These are phyloP conservation scores for Julus scandinavius DNA, from an alignment of 2,888 invertebrate genomes.

Conservation along the genomic window DNA sequence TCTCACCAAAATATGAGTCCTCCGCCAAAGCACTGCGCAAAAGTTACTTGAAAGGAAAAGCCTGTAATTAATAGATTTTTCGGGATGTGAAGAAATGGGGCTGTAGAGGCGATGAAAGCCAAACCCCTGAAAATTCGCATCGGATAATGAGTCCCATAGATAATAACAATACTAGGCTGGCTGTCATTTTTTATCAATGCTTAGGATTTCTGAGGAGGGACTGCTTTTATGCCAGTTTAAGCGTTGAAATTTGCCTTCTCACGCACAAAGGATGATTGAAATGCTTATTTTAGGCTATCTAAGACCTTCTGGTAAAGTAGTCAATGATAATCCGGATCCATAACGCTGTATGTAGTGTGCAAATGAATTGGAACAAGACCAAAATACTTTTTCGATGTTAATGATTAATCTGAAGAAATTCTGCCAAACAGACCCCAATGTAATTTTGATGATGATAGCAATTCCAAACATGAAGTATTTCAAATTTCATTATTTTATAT, in stretches of 20 bases:
- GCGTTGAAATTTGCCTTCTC: background rate
- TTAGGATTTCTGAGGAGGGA: background rate
- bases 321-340: no score
- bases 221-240: background rate
- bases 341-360: no score
- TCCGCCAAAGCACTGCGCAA: background rate
- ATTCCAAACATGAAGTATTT: no score
- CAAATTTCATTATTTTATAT: no score
- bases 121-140: background rate
- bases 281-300: no score
- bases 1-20: background rate
- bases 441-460: no score
- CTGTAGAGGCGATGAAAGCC: background rate
- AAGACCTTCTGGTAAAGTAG: no score
- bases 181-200: background rate
- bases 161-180: slow-evolving; percentile 10
- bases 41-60: background rate
- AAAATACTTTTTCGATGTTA: no score
- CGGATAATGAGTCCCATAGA: background rate
- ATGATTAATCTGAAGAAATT: no score
- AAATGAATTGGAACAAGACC: no score
- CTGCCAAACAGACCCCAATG: no score
- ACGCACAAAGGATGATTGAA: background rate
- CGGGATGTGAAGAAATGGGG: background rate
- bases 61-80: background rate